Evolutionary conservation across 2,113 vertebrate genomes (phyloP), one percentile per base, ranked within the genome.

Genomic region (Urocitellus parryii): DNA sequence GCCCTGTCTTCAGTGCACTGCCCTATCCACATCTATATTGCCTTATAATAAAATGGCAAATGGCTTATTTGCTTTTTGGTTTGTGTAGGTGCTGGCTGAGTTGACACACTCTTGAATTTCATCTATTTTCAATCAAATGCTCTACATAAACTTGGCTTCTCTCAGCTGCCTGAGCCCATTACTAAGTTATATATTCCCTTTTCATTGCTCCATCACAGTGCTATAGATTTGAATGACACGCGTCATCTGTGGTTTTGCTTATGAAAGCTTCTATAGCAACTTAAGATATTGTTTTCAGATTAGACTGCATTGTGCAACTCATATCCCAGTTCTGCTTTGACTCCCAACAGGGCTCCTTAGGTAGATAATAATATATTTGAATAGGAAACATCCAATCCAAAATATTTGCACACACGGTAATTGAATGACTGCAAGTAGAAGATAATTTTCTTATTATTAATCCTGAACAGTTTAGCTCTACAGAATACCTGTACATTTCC

Each of bases 381-480:
- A 95, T 97, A 98, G 65, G 61, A 98, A 95, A 97, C 83, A 97
- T 94, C 51, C 2, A 39, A 96, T 96, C 68, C 86, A 98, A 98
- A 98, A 98, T 98, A 98, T 98, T 97, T 98, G 95, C 95, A 97
- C 95, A 96, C 88, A 77, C 76, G 90, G 74, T 97, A 98, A 98
- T 84, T 98, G 96, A 98, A 97, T 97, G 95, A 98, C 97, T 98
- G 97, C 84, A 98, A 98, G 96, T 97, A 96, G 98, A 98, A 98
- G 97, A 98, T 98, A 98, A 98, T 98, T 98, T 98, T 98, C 97
- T 97, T 98, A 94, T 97, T 98, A 98, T 98, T 98, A 98, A 98
- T 98, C 91, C 89, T 97, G 78, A 98, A 96, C 77, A 96, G 88
- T 98, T 98, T 97, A 98, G 73, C 90, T 97, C 95, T 96, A 92